Conservation (phyloP, 2,113 vertebrate species). For the Pagrus major region DNA sequence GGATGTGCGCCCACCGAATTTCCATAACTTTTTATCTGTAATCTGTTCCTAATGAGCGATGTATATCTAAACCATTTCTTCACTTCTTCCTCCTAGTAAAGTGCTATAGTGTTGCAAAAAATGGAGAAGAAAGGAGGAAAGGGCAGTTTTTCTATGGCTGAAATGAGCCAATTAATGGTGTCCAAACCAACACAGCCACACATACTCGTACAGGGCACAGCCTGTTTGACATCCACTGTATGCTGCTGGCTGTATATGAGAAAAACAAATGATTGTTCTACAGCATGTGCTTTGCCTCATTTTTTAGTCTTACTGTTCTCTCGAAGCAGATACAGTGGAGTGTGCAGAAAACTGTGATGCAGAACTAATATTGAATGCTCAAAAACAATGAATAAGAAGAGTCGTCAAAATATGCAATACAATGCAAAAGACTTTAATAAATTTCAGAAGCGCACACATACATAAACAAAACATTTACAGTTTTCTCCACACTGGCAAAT, state of each 20-base stretch:
- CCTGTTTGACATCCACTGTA: slow-evolving; percentile 37
- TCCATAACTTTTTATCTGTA: slow-evolving; percentile 76
- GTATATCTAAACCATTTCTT: slow-evolving; percentile 56
- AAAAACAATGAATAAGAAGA: slow-evolving; percentile 78
- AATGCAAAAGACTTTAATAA: slow-evolving; percentile 91
- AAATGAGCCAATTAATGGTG: slow-evolving; percentile 61
- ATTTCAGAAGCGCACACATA: slow-evolving; percentile 88
- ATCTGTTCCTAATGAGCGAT: slow-evolving; percentile 76
- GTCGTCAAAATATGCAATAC: slow-evolving; percentile 82
- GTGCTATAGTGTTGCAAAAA: slow-evolving; percentile 33
- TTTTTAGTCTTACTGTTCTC: slow-evolving; percentile 26
- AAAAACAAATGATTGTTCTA: slow-evolving; percentile 48
- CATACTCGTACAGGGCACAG: slow-evolving; percentile 26
- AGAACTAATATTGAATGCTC: slow-evolving; percentile 26
- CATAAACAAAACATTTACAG: slow-evolving; percentile 88
- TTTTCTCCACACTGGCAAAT: slow-evolving; percentile 87
- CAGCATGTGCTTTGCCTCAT: slow-evolving; percentile 32
- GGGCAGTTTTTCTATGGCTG: slow-evolving; percentile 25
- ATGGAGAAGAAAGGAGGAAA: background rate
- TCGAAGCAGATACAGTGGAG: background rate
- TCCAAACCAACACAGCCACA: slow-evolving; percentile 43
- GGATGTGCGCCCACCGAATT: slow-evolving; percentile 58
- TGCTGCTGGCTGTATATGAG: slow-evolving; percentile 16
- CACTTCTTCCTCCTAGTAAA: slow-evolving; percentile 27
- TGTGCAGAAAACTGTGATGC: slow-evolving; percentile 41